Percentiles rank a stretch among this genome's conserved stretches.
These are phyloP conservation scores for Synergus laeviventris DNA, from an alignment of 2,888 invertebrate genomes.

Conservation along the genomic window DNA sequence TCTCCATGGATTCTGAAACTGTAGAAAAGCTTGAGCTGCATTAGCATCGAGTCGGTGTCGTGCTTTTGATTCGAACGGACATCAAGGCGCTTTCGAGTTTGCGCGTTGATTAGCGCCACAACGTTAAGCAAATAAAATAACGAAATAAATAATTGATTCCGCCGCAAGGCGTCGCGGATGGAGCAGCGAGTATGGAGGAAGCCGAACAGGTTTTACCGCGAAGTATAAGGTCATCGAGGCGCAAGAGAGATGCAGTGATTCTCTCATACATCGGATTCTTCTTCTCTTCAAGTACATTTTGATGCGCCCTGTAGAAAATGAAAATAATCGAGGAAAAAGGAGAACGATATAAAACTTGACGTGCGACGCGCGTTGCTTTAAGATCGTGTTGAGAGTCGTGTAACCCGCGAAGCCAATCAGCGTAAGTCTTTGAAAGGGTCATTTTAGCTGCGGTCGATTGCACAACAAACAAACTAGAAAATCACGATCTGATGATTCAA, in stretches of 20 bases:
- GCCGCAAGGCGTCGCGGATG: constrained; percentile 68
- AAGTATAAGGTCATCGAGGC: constrained; percentile 71
- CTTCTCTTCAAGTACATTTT: constrained; percentile 22
- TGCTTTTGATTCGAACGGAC: constrained; percentile 47
- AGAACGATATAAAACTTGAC: constrained; percentile 29
- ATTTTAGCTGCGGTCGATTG: constrained; percentile 22
- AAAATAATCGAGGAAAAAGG: constrained; percentile 2
- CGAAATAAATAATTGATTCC: constrained; percentile 76
- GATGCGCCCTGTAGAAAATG: constrained; percentile 12
- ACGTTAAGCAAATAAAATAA: constrained; percentile 72
- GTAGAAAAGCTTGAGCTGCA: neutral
- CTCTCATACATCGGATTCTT: constrained; percentile 43
- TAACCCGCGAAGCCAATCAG: constrained; percentile 29
- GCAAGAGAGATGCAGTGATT: constrained; percentile 59
- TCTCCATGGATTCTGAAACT: neutral
- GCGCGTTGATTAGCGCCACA: constrained; percentile 66
- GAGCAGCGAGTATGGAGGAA: constrained; percentile 64
- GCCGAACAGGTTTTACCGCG: constrained; percentile 72
- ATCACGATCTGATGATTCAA: constrained; percentile 9
- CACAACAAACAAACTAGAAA: constrained; percentile 36
- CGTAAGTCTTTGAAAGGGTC: constrained; percentile 19
- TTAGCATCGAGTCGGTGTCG: constrained; percentile 33
- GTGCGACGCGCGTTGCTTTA: constrained; percentile 32
- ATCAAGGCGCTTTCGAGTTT: constrained; percentile 43
- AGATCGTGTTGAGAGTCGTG: constrained; percentile 18